These are phyloP conservation scores for Umimayanthus chanpuru DNA, from an alignment of 92 coral and sea anemone species.

Conservation along the genomic window DNA sequence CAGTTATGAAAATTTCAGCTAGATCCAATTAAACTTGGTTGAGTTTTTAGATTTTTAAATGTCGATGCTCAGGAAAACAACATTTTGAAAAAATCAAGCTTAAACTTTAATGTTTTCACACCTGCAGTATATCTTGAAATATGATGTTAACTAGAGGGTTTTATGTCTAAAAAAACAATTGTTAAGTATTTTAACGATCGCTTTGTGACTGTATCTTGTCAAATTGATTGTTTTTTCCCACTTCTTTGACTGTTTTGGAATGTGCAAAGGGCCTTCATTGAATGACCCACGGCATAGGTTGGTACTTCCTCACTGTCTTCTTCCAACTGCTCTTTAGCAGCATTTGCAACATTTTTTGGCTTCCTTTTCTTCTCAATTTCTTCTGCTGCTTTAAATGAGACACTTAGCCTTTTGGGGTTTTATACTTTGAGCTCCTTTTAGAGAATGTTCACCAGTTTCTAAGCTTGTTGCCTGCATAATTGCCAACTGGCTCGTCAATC, in stretches of 20 bases:
- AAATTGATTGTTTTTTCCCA: too few species aligned
- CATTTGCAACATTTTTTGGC: slow-evolving; percentile 27
- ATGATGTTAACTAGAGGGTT: too few species aligned
- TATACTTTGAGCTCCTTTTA: slow-evolving; percentile 17
- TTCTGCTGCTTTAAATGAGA: slow-evolving; percentile 21
- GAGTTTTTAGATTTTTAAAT: too few species aligned
- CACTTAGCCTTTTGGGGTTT: slow-evolving; percentile 1
- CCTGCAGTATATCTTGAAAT: too few species aligned
- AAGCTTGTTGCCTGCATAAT: slow-evolving; percentile 46
- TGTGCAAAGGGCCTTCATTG: slow-evolving; percentile 32
- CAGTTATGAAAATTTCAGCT: background rate
- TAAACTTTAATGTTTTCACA: too few species aligned
- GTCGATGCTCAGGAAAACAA: too few species aligned
- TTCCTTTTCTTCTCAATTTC: slow-evolving; percentile 40
- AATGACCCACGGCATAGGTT: slow-evolving; percentile 46
- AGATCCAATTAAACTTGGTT: too few species aligned
- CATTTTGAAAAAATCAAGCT: too few species aligned
- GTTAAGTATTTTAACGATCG: background rate
- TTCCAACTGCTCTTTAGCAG: slow-evolving; percentile 20
- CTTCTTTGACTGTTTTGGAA: background rate
- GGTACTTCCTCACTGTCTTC: slow-evolving; percentile 27
- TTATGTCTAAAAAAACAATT: too few species aligned
- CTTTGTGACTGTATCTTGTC: too few species aligned
- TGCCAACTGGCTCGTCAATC: slow-evolving; percentile 22
- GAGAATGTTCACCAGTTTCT: slow-evolving; percentile 8